A percentile compares a stretch with the other conserved stretches of the same genome.
Evolutionary conservation across 30 jellyfish, hydroid and myxozoan genomes (phyloP).

Genomic region (Cassiopea xamachana): DNA sequence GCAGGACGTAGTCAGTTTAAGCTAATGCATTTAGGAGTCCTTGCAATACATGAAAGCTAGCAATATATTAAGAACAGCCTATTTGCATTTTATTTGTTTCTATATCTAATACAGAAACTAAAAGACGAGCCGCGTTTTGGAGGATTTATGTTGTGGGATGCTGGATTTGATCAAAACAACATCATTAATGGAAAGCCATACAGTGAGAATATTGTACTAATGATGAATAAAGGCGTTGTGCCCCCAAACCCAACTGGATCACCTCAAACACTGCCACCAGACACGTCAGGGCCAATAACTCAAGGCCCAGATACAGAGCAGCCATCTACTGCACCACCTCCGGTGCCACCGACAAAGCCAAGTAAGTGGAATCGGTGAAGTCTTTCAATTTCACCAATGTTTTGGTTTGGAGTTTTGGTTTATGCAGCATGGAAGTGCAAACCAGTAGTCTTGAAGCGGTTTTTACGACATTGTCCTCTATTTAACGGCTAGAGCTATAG

Average conservation of each 20-base stretch:
- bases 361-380: slow-evolving; percentile 15
- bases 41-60: no score
- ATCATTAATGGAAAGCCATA: slow-evolving; percentile 88
- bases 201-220: slow-evolving; percentile 88
- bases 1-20: no score
- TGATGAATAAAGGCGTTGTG: slow-evolving; percentile 84
- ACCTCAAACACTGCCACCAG: slow-evolving; percentile 92
- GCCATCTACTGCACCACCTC: slow-evolving; percentile 40
- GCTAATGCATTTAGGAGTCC: no score
- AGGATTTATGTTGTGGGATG: slow-evolving; percentile 99
- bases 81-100: no score
- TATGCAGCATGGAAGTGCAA: no score
- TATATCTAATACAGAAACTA: slow-evolving; percentile 55
- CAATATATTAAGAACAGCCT: no score
- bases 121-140: slow-evolving; percentile 97
- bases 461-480: no score
- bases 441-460: no score
- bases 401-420: no score
- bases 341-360: slow-evolving; percentile 78
- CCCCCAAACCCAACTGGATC: slow-evolving; percentile 86
- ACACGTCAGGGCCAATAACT: slow-evolving; percentile 52
- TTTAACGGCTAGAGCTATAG: no score
- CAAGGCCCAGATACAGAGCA: slow-evolving; percentile 45
- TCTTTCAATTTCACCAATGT: neutral
- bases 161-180: slow-evolving; percentile 98